Evolutionary conservation across 30 jellyfish, hydroid and myxozoan species (phyloP), one percentile per base, ranked within the genome.

Genomic region (Aurelia sp.): DNA sequence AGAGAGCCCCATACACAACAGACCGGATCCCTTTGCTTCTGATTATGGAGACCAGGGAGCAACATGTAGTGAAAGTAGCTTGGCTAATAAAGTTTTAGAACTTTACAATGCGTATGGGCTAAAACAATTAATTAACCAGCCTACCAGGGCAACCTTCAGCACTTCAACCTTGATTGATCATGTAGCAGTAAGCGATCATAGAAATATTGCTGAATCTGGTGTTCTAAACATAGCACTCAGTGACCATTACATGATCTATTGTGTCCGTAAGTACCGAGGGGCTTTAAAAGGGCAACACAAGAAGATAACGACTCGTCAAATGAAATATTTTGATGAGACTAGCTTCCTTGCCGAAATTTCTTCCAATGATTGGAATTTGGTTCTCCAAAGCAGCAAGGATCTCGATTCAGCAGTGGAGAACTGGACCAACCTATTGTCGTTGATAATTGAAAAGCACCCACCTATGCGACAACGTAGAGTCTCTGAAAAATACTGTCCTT

Each of bases 241-340:
- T 41, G 88, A 79, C 51, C 89, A 88, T 41, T 41, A 78, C 31
- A 59, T 61, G 76, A 57, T 77, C 78, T 88, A 78, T 61, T 77
- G 91, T 58, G 96, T 88, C 47, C 88, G 92, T 67, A 88, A 72
- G 83, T 72, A 72, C 50, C 87, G 51, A 38, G 47, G 76, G 17
- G 22, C 77, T 66, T 27, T 66, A 66, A 66, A 66, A 35, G 53
- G 53, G 44, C 77, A 66, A 27, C 77, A 66, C 53, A 66, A 66
- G 30, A 66, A 15, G 44, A 66, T 66, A 15, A 22, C 77, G 5
- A 66, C 77, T 17, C 40, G 73, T n/a, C 38, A 52, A 15, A 74
- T 33, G 66, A 33, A 71, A 27, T 11, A 8, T 71, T 71, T 71
- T 50, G 66, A 71, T 21, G 9, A 71, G 24, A 71, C 19, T 11